Evolutionary conservation across 2,797 vertebrate species (phyloP).

Genomic region (Danio tinwini): DNA sequence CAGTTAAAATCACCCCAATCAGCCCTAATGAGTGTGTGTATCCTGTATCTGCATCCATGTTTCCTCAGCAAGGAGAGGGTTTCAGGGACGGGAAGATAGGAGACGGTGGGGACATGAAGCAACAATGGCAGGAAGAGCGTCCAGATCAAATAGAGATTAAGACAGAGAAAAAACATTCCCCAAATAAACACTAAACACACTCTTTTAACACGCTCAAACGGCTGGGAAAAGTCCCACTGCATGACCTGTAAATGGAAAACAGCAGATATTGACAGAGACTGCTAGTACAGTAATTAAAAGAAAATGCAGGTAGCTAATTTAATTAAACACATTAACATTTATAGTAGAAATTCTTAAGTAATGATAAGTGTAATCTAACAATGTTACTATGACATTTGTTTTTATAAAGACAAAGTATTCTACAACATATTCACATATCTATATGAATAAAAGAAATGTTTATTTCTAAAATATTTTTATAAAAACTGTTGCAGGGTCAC

Average conservation of each 20-base stretch:
- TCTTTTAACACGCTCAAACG: constrained; percentile 39
- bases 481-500: no score
- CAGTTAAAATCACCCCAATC: constrained; percentile 9
- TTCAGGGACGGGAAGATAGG: constrained; percentile 75
- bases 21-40: constrained; percentile 50
- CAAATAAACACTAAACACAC: constrained; percentile 66
- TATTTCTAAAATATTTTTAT: no score
- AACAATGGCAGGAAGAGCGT: constrained; percentile 81
- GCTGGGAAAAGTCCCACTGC: background rate
- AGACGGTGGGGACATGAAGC: constrained; percentile 76
- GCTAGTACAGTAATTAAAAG: no score
- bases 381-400: no score
- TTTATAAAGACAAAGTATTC: no score
- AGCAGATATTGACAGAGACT: no score
- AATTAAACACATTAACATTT: no score
- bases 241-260: background rate
- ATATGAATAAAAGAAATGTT: no score
- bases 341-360: no score
- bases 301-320: no score
- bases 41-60: constrained; percentile 64
- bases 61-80: constrained; percentile 67
- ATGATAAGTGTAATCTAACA: no score
- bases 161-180: constrained; percentile 54
- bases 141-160: constrained; percentile 74
- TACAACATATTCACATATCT: no score